A percentile compares a stretch with the other conserved stretches of the same genome.
Evolutionary conservation across 2,797 vertebrate species (phyloP).

Genomic region (Ptychobarbus kaznakovi): DNA sequence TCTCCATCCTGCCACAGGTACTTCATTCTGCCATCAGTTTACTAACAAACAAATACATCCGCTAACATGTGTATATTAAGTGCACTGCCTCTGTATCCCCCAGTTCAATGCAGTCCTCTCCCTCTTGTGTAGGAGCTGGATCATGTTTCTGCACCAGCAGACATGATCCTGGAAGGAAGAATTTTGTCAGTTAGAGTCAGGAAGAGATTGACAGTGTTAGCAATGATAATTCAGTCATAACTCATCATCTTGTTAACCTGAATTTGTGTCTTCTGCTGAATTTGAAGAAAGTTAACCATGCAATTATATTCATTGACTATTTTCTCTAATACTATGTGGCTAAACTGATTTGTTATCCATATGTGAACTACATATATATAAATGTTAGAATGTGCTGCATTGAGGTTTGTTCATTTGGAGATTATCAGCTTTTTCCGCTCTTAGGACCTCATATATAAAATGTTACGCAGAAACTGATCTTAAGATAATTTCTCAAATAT

Average conservation of each 20-base stretch:
- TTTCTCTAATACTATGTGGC: neutral
- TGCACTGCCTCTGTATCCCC: neutral
- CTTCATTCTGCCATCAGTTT: neutral
- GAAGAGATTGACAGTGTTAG: no score
- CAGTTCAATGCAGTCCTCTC: neutral
- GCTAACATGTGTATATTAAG: no score
- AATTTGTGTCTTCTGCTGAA: neutral
- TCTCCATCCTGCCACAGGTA: conserved; percentile 98
- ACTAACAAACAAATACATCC: no score
- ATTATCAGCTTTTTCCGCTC: no score
- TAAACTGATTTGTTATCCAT: neutral
- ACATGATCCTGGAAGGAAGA: neutral
- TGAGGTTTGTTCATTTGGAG: no score
- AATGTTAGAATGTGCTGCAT: neutral
- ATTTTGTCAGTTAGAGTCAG: neutral
- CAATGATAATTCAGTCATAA: neutral
- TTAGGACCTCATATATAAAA: no score
- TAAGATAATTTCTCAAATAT: neutral
- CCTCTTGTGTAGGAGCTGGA: neutral
- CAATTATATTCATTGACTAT: no score
- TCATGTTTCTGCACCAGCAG: neutral
- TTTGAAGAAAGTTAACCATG: no score
- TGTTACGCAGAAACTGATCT: no score
- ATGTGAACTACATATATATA: neutral
- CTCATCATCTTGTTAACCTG: neutral